Evolutionary conservation across 2,888 invertebrate species (phyloP).

Genomic region (Thumatha senex): DNA sequence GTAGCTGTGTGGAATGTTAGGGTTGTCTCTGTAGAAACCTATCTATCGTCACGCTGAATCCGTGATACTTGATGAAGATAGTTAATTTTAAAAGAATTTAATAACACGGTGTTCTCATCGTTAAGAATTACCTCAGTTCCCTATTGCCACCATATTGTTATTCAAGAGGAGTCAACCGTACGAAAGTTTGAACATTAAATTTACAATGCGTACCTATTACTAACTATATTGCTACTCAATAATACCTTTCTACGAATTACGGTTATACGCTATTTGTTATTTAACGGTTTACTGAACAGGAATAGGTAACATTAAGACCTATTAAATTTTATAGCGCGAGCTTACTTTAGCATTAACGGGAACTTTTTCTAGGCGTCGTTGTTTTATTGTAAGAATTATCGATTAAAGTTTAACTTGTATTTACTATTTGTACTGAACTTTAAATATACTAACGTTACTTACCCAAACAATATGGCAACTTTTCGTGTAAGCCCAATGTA

Average conservation of each 20-base stretch:
- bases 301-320: background rate
- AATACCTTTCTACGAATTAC: background rate
- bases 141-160: too few species aligned
- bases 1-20: too few species aligned
- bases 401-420: background rate
- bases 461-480: too few species aligned
- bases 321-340: background rate
- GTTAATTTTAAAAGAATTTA: too few species aligned
- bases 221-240: background rate
- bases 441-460: too few species aligned
- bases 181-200: background rate
- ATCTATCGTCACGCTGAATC: too few species aligned
- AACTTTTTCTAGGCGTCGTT: background rate
- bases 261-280: background rate
- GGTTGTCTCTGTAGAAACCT: too few species aligned
- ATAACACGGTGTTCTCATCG: too few species aligned
- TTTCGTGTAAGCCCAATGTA: too few species aligned
- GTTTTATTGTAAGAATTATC: background rate
- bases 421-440: too few species aligned
- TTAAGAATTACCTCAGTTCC: too few species aligned
- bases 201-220: background rate
- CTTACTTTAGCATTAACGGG: background rate
- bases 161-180: background rate
- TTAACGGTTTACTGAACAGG: background rate
- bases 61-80: too few species aligned